Percentiles rank a stretch among this genome's conserved stretches.
Evolutionary conservation across 1,140 invertebrate species (phyloP).

Genomic region (Cydia strobilella): DNA sequence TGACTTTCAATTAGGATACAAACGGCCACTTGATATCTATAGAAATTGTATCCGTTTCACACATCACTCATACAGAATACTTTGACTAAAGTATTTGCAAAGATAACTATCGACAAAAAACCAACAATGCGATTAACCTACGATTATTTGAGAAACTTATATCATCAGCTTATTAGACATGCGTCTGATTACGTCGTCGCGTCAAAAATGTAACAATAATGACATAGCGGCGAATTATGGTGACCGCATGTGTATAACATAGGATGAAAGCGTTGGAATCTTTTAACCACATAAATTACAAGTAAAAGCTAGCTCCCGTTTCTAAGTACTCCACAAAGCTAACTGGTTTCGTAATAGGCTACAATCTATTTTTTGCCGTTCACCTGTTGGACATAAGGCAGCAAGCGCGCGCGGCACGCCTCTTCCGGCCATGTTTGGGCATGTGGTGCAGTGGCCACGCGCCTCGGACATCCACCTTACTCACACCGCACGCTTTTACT

Average conservation of each 20-base stretch:
- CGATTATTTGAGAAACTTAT: constrained; percentile 22
- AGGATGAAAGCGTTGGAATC: constrained; percentile 58
- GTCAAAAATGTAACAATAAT: constrained; percentile 28
- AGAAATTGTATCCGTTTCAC: constrained; percentile 44
- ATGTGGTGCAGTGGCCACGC: constrained; percentile 48
- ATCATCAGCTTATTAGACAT: constrained; percentile 21
- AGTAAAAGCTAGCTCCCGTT: constrained; percentile 76
- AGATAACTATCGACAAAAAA: neutral
- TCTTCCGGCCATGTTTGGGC: constrained; percentile 47
- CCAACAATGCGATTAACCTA: constrained; percentile 3
- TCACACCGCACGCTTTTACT: constrained; percentile 60
- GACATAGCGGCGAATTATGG: constrained; percentile 23
- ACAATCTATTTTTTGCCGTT: constrained; percentile 71
- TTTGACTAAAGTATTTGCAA: constrained; percentile 6
- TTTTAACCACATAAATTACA: constrained; percentile 68
- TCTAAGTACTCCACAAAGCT: constrained; percentile 47
- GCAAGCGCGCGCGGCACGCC: constrained; percentile 46
- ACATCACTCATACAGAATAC: constrained; percentile 42
- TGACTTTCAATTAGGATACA: constrained; percentile 18
- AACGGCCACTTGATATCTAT: constrained; percentile 42
- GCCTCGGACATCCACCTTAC: constrained; percentile 45
- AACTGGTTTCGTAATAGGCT: constrained; percentile 70
- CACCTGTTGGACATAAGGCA: constrained; percentile 60
- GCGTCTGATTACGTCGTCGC: constrained; percentile 16
- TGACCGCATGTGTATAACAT: constrained; percentile 37